Evolutionary conservation across 2,797 vertebrate genomes (phyloP).

Genomic region (Periophthalmus magnuspinnatus): DNA sequence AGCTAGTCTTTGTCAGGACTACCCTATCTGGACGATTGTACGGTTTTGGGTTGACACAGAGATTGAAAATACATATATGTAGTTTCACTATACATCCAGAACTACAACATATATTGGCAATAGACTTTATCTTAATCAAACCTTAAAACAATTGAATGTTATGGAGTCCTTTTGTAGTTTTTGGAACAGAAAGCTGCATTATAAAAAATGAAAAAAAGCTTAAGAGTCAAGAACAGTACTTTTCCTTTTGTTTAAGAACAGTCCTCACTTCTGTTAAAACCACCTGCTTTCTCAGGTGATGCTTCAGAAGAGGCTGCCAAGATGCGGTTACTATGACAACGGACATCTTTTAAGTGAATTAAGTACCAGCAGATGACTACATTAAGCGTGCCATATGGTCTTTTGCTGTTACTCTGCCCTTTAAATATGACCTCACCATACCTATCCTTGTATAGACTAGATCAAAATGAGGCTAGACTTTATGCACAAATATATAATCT

Average conservation of each 20-base stretch:
- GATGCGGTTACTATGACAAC: slow-evolving; percentile 47
- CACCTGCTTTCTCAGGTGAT: slow-evolving; percentile 29
- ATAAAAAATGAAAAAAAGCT: not conserved
- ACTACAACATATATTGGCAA: too few relatives aligned
- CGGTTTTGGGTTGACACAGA: too few relatives aligned
- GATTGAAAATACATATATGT: too few relatives aligned
- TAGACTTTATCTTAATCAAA: not conserved
- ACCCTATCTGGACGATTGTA: too few relatives aligned
- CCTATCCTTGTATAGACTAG: not conserved
- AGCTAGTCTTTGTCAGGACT: too few relatives aligned
- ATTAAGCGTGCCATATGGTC: slow-evolving; percentile 6
- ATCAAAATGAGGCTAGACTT: not conserved
- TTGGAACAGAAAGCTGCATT: not conserved
- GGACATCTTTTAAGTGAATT: slow-evolving; percentile 24
- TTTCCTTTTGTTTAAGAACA: slow-evolving; percentile 34
- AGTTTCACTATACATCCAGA: too few relatives aligned
- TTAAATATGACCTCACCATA: not conserved
- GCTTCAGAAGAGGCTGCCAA: slow-evolving; percentile 23
- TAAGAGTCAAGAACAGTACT: not conserved
- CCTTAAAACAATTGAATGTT: not conserved
- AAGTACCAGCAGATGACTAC: slow-evolving; percentile 1
- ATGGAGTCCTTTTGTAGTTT: not conserved
- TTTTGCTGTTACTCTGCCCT: not conserved
- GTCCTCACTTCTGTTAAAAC: slow-evolving; percentile 21
- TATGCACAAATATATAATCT: too few relatives aligned